A percentile compares a stretch with the other conserved stretches of the same genome.
These are phyloP conservation scores for Pionites leucogaster DNA, from an alignment of 2,113 vertebrate species.

Conservation along the genomic window DNA sequence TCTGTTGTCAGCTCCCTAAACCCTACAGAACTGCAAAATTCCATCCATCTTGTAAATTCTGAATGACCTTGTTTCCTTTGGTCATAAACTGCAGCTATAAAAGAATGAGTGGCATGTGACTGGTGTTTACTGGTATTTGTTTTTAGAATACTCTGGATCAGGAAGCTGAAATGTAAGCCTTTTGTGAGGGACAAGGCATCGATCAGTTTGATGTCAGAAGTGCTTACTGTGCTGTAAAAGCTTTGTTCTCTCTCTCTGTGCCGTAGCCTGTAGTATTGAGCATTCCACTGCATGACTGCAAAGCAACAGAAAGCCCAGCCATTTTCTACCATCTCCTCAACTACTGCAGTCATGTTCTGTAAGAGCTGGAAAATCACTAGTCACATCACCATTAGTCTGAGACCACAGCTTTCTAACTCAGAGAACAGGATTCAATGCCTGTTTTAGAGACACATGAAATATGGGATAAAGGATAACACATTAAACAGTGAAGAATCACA, in stretches of 20 bases:
- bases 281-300: neutral
- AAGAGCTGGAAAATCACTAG: neutral
- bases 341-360: neutral
- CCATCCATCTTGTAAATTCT: neutral
- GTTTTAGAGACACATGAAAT: neutral
- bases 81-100: neutral
- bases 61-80: neutral
- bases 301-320: neutral
- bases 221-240: neutral
- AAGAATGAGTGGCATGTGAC: neutral
- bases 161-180: neutral
- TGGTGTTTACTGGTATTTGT: neutral
- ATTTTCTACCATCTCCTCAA: neutral
- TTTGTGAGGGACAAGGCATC: neutral
- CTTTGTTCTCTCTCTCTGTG: neutral
- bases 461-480: neutral
- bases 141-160: neutral
- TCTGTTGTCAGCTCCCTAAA: neutral
- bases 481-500: neutral
- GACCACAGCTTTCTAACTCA: neutral
- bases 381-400: neutral
- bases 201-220: neutral
- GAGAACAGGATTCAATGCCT: neutral
- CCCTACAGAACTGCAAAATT: neutral
- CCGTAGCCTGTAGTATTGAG: neutral